phyloP scores from a whole-genome alignment of 2,888 invertebrate species.

The Dryobotodes eremita region DNA sequence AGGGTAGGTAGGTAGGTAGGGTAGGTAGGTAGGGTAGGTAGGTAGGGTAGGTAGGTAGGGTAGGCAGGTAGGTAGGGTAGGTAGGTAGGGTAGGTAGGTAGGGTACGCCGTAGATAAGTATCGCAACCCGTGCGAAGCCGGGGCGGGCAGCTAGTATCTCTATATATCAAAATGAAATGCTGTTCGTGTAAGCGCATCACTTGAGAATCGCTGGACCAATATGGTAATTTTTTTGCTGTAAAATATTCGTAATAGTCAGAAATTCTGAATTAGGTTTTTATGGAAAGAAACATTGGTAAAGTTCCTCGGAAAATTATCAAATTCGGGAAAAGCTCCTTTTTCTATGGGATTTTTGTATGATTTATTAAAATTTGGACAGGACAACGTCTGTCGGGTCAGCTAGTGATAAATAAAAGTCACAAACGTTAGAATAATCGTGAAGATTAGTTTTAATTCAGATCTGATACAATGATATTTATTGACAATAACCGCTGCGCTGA shows the following conservation, averaged over 20 bases:
- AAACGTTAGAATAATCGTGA: background rate
- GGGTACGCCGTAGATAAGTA: too few relatives aligned
- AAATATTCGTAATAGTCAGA: background rate
- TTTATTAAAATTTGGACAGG: background rate
- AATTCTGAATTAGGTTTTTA: background rate
- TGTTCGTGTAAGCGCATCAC: background rate
- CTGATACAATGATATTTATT: background rate
- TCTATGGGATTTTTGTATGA: background rate
- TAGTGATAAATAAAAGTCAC: background rate
- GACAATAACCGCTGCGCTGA: background rate
- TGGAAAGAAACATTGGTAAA: background rate
- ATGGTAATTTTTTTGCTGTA: background rate
- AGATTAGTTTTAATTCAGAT: conserved; percentile 1
- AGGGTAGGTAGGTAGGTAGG: too few relatives aligned
- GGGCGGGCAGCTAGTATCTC: too few relatives aligned
- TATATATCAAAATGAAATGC: background rate
- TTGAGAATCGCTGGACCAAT: background rate
- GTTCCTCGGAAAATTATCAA: background rate
- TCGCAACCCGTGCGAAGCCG: too few relatives aligned
- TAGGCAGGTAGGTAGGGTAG: too few relatives aligned
- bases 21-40: too few relatives aligned
- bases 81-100: too few relatives aligned
- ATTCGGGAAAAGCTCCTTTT: background rate
- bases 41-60: too few relatives aligned
- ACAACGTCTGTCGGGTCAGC: background rate